A percentile compares a stretch with the other conserved stretches of the same genome.
phyloP scores from a whole-genome alignment of 1,140 invertebrate species.

The Cepaea nemoralis region DNA sequence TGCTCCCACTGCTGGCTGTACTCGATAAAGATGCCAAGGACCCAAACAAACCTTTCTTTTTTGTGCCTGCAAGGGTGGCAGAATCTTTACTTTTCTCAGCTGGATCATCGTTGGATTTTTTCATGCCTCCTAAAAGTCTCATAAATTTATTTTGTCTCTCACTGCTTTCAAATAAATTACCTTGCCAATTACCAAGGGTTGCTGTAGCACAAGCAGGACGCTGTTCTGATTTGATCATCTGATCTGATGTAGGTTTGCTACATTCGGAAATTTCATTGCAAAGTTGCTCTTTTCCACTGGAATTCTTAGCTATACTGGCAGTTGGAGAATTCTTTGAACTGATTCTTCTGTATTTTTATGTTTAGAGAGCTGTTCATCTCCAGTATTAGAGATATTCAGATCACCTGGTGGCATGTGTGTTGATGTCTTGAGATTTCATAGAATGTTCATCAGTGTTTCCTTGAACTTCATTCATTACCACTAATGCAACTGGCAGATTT shows the following conservation, averaged over 20 bases:
- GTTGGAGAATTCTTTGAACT: not conserved
- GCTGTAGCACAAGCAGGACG: not conserved
- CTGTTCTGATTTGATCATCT: not conserved
- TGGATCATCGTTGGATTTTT: conserved; percentile 37
- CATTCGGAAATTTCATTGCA: too few species aligned
- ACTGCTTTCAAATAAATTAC: conserved; percentile 48
- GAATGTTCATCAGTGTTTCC: too few species aligned
- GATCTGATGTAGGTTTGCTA: not conserved
- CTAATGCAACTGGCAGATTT: not conserved
- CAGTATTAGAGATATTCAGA: not conserved
- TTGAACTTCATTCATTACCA: too few species aligned
- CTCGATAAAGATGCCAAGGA: conserved; percentile 14
- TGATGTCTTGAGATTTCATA: not conserved
- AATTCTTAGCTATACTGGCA: not conserved
- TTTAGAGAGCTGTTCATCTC: not conserved
- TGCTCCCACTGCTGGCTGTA: conserved; percentile 22
- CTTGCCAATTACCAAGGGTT: conserved; percentile 51
- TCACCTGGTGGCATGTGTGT: not conserved
- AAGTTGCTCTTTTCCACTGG: too few species aligned
- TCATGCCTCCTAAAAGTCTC: conserved; percentile 55
- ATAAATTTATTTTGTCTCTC: conserved; percentile 58
- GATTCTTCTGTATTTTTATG: not conserved
- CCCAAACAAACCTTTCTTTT: conserved; percentile 47
- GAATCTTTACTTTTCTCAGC: not conserved
- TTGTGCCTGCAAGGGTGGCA: not conserved